A percentile compares a stretch with the other conserved stretches of the same genome.
These are phyloP conservation scores for Stictocephala bisonia DNA, from an alignment of 2,888 invertebrate species.

Conservation along the genomic window DNA sequence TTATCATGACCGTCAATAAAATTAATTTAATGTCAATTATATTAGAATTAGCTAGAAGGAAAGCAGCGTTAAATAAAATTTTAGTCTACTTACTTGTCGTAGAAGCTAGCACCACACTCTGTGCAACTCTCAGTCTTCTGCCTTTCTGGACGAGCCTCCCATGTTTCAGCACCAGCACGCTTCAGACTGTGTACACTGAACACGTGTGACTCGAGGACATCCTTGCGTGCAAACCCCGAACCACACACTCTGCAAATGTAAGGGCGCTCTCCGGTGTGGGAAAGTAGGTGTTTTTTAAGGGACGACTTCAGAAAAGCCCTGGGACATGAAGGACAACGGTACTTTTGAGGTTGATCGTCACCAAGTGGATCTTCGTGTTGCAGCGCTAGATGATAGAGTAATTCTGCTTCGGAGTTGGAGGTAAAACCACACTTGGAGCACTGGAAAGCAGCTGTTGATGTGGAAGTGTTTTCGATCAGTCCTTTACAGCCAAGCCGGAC, in stretches of 20 bases:
- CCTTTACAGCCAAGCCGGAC: constrained; percentile 65
- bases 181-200: constrained; percentile 12
- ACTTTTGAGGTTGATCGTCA: constrained; percentile 63
- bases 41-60: too few species aligned
- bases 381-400: constrained; percentile 78
- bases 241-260: constrained; percentile 73
- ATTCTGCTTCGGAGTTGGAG: constrained; percentile 76
- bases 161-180: neutral
- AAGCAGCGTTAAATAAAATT: too few species aligned
- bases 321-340: constrained; percentile 76
- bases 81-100: constrained; percentile 64
- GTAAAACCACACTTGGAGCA: constrained; percentile 73
- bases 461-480: neutral
- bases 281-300: constrained; percentile 75
- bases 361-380: constrained; percentile 67
- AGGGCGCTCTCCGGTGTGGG: constrained; percentile 80
- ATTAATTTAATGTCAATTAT: too few species aligned
- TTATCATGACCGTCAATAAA: too few species aligned
- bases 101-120: constrained; percentile 64
- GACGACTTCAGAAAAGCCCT: constrained; percentile 75
- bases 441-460: neutral
- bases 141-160: constrained; percentile 3
- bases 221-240: constrained; percentile 29
- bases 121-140: constrained; percentile 58
- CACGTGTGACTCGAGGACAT: constrained; percentile 42